Conservation (phyloP, 2,113 vertebrate species). For the Mesembrinibis cayennensis region DNA sequence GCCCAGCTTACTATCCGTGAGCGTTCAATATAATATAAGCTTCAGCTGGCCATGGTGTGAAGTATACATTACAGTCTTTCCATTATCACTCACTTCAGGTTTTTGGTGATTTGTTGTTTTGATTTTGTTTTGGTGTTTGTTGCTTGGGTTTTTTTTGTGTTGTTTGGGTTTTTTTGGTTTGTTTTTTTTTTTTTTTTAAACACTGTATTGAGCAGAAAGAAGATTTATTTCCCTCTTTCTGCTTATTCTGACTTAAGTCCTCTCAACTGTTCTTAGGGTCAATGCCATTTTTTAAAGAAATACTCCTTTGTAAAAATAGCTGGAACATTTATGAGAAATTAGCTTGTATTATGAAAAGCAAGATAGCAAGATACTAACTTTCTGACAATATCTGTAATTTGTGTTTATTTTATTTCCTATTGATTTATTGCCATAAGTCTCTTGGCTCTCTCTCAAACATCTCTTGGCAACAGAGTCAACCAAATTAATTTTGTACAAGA, state of each 20-base stretch:
- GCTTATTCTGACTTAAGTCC: background rate
- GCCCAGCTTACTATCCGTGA: background rate
- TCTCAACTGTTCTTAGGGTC: background rate
- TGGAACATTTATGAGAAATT: background rate
- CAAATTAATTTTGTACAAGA: slow-evolving; percentile 75
- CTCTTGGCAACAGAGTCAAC: slow-evolving; percentile 69
- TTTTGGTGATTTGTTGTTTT: background rate
- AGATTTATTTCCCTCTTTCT: background rate
- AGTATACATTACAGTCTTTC: background rate
- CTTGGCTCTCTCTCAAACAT: slow-evolving; percentile 69
- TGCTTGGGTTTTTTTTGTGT: too few species aligned
- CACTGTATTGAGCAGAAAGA: background rate
- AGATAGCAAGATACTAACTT: slow-evolving; percentile 46
- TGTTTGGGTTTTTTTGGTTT: background rate
- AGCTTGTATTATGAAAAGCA: slow-evolving; percentile 32
- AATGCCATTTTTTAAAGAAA: background rate
- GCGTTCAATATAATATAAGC: rapidly evolving
- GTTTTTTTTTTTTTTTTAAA: background rate
- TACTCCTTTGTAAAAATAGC: background rate
- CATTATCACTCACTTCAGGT: background rate
- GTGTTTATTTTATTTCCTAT: slow-evolving; percentile 72
- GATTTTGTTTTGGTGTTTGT: background rate
- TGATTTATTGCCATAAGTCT: slow-evolving; percentile 73
- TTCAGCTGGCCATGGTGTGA: background rate
- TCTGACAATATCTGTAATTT: slow-evolving; percentile 65